These are phyloP conservation scores for Drosophila lacertosa DNA, from an alignment of 1,140 invertebrate species.

Conservation along the genomic window DNA sequence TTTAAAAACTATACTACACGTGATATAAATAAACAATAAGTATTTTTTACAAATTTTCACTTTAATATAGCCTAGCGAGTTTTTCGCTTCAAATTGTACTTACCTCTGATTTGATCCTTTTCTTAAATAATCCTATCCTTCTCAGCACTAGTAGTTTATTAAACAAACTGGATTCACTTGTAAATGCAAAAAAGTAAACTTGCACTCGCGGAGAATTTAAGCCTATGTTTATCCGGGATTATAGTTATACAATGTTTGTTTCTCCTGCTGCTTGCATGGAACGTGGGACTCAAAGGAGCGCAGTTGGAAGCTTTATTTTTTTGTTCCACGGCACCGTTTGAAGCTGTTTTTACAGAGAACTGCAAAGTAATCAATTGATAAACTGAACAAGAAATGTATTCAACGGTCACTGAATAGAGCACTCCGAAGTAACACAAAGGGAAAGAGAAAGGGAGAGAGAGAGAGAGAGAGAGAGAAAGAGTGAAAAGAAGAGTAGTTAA, in stretches of 20 bases:
- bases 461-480: not conserved
- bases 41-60: too few relatives aligned
- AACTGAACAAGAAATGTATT: constrained; percentile 23
- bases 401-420: not conserved
- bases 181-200: not conserved
- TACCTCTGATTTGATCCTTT: not conserved
- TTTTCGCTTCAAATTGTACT: too few relatives aligned
- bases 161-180: not conserved
- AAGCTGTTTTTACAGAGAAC: constrained; percentile 4
- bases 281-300: not conserved
- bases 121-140: constrained; percentile 2
- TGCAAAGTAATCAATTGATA: constrained; percentile 40
- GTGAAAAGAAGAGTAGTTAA: too few relatives aligned
- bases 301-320: not conserved
- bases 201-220: not conserved
- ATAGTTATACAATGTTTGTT: not conserved
- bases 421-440: not conserved
- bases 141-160: not conserved
- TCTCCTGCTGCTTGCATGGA: too few relatives aligned
- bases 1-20: too few relatives aligned
- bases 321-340: constrained; percentile 1
- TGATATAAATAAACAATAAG: too few relatives aligned
- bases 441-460: not conserved
- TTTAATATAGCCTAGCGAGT: too few relatives aligned
- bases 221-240: not conserved